Base-by-base conservation (phyloP, 2,888 invertebrate species). In the Leptopterna dolabrata region DNA sequence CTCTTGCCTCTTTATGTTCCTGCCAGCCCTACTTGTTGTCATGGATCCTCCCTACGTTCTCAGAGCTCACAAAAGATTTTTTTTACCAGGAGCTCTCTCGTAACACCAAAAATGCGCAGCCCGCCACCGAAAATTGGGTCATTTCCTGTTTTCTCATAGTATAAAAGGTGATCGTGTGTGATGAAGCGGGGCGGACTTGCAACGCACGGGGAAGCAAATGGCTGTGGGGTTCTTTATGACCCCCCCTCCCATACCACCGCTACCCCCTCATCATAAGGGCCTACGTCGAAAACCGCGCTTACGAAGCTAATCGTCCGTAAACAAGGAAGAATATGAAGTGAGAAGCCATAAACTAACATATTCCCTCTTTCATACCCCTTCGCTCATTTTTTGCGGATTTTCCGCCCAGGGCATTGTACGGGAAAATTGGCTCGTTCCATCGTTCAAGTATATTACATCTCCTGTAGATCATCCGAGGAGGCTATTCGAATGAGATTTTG, bases 231-330 rank as follows among this genome's bases (percentile, higher is more conserved):
- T 47, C 55, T 81, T 81, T 81, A 81, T 36, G 81, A 81, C 51
- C 81, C 36, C 2, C 7, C 36, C 36, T 7, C 36, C 24, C 24
- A 16, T 16, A 16, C 51, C 51, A 13, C 11, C 19, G 19, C 14
- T 16, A 16, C 16, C 0, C n/a, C 55, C n/a, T 6, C 55, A 7
- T n/a, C 16, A 2, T 16, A 55, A 3, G 55, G 55, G n/a, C 7
- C 16, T 55, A 0, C 7, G n/a, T 19, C 14, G 24, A 41, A 78
- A 13, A 36, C 24, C 45, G 78, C 14, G 81, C 13, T 29, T 27
- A 81, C 29, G 29, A 55, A 81, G 47, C 51, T 81, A 81, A 81
- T 81, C 81, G 81, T 19, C 81, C 55, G 47, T 55, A 27, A 29
- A 43, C 30, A 51, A 30, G 16, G 55, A 81, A 19, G 55, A 55